A percentile compares a stretch with the other conserved stretches of the same genome.
phyloP scores from a whole-genome alignment of 2,113 vertebrate species.

The Rhizomys pruinosus region DNA sequence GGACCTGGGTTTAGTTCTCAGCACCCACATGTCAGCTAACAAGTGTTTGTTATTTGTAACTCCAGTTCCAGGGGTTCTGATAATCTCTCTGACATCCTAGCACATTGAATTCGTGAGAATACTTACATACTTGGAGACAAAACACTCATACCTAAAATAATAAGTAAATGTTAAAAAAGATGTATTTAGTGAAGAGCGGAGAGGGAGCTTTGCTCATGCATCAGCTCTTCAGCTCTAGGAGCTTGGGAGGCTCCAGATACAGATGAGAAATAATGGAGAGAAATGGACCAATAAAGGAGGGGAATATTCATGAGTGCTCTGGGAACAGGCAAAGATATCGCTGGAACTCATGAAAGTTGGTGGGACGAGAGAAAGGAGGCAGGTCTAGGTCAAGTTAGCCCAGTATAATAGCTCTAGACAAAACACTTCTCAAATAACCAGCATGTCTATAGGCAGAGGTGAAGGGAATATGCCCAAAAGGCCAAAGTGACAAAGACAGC shows the following conservation, averaged over 20 bases:
- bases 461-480: neutral
- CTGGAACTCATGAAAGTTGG: no score
- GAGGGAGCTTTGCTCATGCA: neutral
- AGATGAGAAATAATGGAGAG: neutral
- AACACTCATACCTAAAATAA: no score
- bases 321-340: neutral
- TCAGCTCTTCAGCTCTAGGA: neutral
- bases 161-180: no score
- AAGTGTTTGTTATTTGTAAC: no score
- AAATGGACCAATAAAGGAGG: neutral
- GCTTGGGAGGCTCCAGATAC: neutral
- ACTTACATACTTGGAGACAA: no score
- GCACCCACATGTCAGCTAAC: no score
- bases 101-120: no score
- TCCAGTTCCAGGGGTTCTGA: no score
- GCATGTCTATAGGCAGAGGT: neutral
- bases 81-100: no score
- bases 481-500: neutral
- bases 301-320: neutral
- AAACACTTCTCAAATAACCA: neutral
- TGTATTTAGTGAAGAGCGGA: no score
- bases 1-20: no score
- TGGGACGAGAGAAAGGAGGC: neutral
- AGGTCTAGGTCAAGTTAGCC: neutral
- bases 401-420: neutral